Base-by-base conservation (phyloP, 1,140 invertebrate species). In the Scaptomyza hsui region DNA sequence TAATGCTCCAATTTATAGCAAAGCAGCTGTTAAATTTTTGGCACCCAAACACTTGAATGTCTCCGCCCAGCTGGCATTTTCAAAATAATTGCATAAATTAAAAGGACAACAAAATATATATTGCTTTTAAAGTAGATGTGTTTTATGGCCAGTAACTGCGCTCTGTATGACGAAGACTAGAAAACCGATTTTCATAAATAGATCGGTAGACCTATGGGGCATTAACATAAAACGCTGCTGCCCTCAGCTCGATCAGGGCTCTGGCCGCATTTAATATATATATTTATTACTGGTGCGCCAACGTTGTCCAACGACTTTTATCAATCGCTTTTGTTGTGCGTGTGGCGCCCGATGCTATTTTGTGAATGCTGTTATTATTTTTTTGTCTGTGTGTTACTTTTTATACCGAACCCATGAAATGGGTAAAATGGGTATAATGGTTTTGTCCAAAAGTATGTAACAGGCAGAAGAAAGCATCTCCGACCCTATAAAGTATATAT, bases 1-100 rank as follows among this genome's bases (percentile, higher is more conserved):
- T 86, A 85, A 85, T 85, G 81, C 77, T 65, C 78, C 73, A 71
- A 81, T 88, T 85, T 85, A 85, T 85, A 77, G 81, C 53, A 63
- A 62, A 47, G 48, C 52, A 60, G 75, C 63, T 68, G 68, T 76
- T 60, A 42, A 52, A 69, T 65, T 85, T 41, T 56, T 57, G 44
- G 72, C 65, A 59, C 35, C 19, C 13, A 24, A 39, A 32, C 68
- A 76, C 61, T 64, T 76, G 48, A 83, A 79, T 79, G 44, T n/a
- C 45, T 78, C 61, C 65, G 57, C 53, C 59, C 55, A 49, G 44
- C 53, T 44, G 48, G 16, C 10, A 16, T n/a, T 21, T 13, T 24
- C 7, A 48, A 48, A 29, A 12, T 49, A 39, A 48, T 15, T 41
- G 57, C 42, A 76, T 80, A 71, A 56, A 71, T 79, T 75, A 75